A percentile compares a stretch with the other conserved stretches of the same genome.
Evolutionary conservation across 2,888 invertebrate species (phyloP).

Genomic region (Platerodrilus igneus): DNA sequence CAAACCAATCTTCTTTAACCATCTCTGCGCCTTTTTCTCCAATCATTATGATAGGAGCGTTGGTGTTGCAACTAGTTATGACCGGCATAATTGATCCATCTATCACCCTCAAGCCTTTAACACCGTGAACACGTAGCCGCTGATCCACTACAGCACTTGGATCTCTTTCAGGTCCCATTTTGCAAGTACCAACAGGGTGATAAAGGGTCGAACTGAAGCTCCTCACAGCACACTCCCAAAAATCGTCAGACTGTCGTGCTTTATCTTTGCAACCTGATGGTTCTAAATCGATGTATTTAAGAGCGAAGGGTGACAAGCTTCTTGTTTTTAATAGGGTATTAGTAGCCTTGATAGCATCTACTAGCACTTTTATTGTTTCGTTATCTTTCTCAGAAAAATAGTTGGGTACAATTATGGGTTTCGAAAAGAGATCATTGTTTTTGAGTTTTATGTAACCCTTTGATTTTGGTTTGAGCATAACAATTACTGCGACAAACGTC

Average conservation of each 20-base stretch:
- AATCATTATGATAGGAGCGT: constrained; percentile 49
- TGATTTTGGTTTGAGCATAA: constrained; percentile 51
- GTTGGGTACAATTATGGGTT: constrained; percentile 58
- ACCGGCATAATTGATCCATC: constrained; percentile 80
- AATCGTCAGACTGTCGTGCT: constrained; percentile 42
- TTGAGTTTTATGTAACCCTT: constrained; percentile 52
- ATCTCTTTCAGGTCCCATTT: constrained; percentile 73
- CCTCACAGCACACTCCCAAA: constrained; percentile 52
- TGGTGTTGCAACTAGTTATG: constrained; percentile 57
- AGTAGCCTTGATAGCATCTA: constrained; percentile 49
- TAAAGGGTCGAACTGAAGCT: constrained; percentile 21
- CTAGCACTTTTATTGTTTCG: constrained; percentile 48
- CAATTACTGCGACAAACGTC: too few species aligned
- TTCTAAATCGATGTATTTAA: constrained; percentile 40
- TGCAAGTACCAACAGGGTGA: constrained; percentile 47
- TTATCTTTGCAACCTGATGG: constrained; percentile 40
- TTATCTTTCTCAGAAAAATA: constrained; percentile 56
- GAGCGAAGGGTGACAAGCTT: constrained; percentile 42
- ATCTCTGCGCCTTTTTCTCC: constrained; percentile 51
- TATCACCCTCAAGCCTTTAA: constrained; percentile 63
- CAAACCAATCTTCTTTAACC: constrained; percentile 42
- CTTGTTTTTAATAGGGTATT: constrained; percentile 45
- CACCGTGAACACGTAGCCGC: constrained; percentile 61
- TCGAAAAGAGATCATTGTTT: constrained; percentile 53
- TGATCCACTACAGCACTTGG: constrained; percentile 69